Conservation (phyloP, 2,888 invertebrate species). For the Leptinotarsa juncta region DNA sequence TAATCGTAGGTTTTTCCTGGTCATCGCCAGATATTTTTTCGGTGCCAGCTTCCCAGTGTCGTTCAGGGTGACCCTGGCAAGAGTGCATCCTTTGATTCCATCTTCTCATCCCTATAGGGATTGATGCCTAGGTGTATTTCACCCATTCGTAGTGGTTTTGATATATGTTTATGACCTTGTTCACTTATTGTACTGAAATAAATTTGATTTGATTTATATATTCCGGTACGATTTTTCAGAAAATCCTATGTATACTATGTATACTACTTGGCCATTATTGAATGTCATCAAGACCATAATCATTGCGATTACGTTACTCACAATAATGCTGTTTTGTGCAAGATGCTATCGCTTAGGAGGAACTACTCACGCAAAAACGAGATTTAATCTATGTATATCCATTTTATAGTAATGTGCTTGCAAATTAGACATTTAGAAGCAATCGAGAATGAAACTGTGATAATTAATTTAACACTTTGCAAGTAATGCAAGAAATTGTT, state of each 20-base stretch:
- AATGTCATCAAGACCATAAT: conserved; percentile 20
- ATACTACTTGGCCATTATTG: neutral
- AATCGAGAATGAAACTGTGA: conserved; percentile 27
- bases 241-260: neutral
- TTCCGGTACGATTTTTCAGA: too few species aligned
- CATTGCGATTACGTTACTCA: conserved; percentile 15
- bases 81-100: too few species aligned
- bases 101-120: too few species aligned
- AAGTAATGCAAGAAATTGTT: conserved; percentile 14
- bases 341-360: conserved; percentile 6
- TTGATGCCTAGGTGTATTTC: too few species aligned
- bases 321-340: conserved; percentile 20
- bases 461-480: conserved; percentile 23
- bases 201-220: too few species aligned
- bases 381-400: conserved; percentile 19
- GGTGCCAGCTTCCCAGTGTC: too few species aligned
- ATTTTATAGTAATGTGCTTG: conserved; percentile 15
- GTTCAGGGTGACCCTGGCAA: too few species aligned
- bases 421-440: conserved; percentile 17
- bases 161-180: too few species aligned
- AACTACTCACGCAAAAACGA: neutral
- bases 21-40: too few species aligned
- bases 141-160: too few species aligned
- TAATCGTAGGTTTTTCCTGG: too few species aligned
- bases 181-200: too few species aligned